Evolutionary conservation across 1,140 invertebrate species (phyloP), one percentile per base, ranked within the genome.

Genomic region (Colletes gigas): DNA sequence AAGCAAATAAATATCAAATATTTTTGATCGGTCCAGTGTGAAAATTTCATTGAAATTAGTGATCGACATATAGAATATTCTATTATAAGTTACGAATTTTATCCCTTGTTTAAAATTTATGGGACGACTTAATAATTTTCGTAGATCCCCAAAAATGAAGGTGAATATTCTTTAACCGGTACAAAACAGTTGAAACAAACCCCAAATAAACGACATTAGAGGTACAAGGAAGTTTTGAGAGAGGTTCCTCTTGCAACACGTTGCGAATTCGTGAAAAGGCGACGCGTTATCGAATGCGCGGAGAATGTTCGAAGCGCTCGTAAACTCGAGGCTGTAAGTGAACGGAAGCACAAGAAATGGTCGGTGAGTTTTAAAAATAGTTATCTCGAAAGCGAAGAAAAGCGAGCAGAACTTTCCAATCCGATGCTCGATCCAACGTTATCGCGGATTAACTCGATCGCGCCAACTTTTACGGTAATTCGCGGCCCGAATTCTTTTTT

Each of bases 301-400:
- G 12, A 15, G 14, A 21, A 67, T 19, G 44, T 47, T 60, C 19
- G 41, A 70, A 47, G 60, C 55, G 69, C 54, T 57, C 39, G 39
- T 7, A 12, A 55, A 4, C 39, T 6, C 9, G n/a, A 21, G 41
- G 50, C 62, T 30, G 47, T 41, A 41, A 52, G n/a, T 39, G 30
- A 47, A 39, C 63, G 74, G 19, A 67, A 67, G 63, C 63, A 19
- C 8, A 21, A 7, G 17, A 21, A 59, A 59, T 14, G 15, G 17
- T 55, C 44, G 10, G 7, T 12, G 19, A n/a, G 63, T 69, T 77
- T 59, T 77, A 67, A 57, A 76, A 68, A 68, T 76, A 76, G 41
- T 47, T 39, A 68, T 68, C 55, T 68, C 54, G 19, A 47, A 69
- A 59, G 17, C 55, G 19, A 68, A 30, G 66, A 77, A 60, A 78